Base-by-base conservation (phyloP, 2,797 vertebrate genomes). In the Cephalopachus bancanus region DNA sequence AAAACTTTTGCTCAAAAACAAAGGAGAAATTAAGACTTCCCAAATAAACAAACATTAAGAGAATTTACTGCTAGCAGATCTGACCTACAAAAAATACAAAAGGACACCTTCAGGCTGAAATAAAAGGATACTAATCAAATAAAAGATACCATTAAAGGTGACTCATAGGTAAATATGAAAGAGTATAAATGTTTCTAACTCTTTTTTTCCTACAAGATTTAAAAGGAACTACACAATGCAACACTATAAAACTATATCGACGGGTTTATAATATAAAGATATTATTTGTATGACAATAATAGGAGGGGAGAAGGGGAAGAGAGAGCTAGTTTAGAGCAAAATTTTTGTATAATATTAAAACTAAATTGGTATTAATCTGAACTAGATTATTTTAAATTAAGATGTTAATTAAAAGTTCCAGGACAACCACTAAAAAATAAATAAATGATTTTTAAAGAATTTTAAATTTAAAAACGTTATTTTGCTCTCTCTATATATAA, bases 331-430 rank as follows among this genome's bases (percentile, higher is more conserved):
- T 10, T 28, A 10, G 37, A 69, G 44, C 14, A 49, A 78, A 33
- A 3, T 64, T 64, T 91, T 95, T 72, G 33, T 64, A 33, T 57
- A 86, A 19, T 64, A 79, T 22, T 86, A 10, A 64, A 86, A 88
- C 74, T 86, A 86, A 62, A 69, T 80, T 80, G 65, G 28, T 33
- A 85, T 72, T 24, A 85, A 85, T 71, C 57, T 71, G 28, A 86
- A 80, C n/a, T 80, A 60, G 55, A 84, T 84, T 72, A 59, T 19
- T 80, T 94, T 85, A 69, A 59, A 37, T 74, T 44, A 90, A 69
- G 30, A 62, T 72, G 10, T 55, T 71, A 55, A 49, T 37, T 91
- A 28, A 33, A 79, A 94, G 71, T 33, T 37, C n/a, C 10, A 79
- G 30, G 26, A 20, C 59, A 91, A 64, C 44, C 24, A 71, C 44